Percentiles rank a stretch among this genome's conserved stretches.
These are phyloP conservation scores for Tetraneura akinire DNA, from an alignment of 1,140 invertebrate genomes.

Conservation along the genomic window DNA sequence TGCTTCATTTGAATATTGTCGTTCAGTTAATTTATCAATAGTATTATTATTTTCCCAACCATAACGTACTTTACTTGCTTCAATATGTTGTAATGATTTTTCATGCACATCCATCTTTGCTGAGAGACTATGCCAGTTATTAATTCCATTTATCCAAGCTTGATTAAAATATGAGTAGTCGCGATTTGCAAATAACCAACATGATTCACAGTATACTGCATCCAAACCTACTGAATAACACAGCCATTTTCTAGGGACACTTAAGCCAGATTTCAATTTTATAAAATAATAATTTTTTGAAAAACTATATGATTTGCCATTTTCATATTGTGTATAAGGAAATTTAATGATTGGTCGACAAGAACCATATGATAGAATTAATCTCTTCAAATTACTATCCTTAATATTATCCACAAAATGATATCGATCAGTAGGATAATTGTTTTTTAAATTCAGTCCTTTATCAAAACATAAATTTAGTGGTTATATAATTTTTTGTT, in stretches of 20 bases:
- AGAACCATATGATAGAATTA: not conserved
- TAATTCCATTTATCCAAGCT: not conserved
- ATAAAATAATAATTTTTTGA: not conserved
- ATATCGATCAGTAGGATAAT: not conserved
- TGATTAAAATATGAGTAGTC: not conserved
- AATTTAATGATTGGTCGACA: not conserved
- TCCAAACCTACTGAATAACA: not conserved
- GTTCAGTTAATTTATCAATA: not conserved
- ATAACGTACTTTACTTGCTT: not conserved
- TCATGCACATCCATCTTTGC: not conserved
- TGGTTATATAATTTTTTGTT: too few relatives aligned
- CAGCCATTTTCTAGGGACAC: not conserved
- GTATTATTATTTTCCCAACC: not conserved
- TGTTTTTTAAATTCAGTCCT: too few relatives aligned
- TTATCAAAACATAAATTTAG: too few relatives aligned
- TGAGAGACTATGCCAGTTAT: not conserved
- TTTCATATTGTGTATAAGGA: not conserved
- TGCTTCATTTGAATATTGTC: not conserved
- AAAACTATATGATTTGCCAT: not conserved
- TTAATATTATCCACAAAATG: not conserved
- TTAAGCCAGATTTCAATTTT: constrained; percentile 2
- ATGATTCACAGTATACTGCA: not conserved
- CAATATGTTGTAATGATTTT: not conserved
- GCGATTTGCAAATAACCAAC: constrained; percentile 6
- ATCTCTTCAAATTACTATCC: not conserved